phyloP scores from a whole-genome alignment of 2,113 vertebrate genomes.

The Nicator chloris region DNA sequence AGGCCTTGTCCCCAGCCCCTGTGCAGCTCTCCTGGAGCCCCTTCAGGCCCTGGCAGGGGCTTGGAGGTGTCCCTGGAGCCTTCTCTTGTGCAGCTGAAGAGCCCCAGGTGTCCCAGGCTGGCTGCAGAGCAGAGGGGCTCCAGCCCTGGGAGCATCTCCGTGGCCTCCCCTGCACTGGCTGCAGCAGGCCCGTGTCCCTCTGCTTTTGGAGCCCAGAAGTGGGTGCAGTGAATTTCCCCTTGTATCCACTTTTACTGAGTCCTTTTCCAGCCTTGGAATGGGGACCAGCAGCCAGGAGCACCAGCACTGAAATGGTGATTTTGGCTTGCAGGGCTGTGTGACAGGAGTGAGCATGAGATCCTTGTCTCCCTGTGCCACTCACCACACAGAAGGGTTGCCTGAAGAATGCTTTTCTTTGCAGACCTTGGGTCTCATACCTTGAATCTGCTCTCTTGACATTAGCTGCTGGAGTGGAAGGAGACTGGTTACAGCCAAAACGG shows the following conservation, averaged over 20 bases:
- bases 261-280: not conserved
- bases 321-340: not conserved
- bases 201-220: not conserved
- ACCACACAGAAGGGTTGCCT: not conserved
- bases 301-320: not conserved
- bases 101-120: not conserved
- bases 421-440: not conserved
- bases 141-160: not conserved
- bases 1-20: not conserved
- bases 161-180: rapidly evolving
- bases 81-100: not conserved
- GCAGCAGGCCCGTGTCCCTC: rapidly evolving
- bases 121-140: not conserved
- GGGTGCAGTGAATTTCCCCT: not conserved
- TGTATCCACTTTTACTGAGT: no score
- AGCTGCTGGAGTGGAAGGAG: not conserved
- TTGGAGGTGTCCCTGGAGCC: not conserved
- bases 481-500: not conserved
- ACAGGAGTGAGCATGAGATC: rapidly evolving
- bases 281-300: not conserved
- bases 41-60: not conserved
- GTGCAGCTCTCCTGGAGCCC: not conserved
- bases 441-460: not conserved
- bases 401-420: not conserved
- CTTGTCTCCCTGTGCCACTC: not conserved